Base-by-base conservation (phyloP, 2,113 vertebrate species). In the Etheostoma spectabile region DNA sequence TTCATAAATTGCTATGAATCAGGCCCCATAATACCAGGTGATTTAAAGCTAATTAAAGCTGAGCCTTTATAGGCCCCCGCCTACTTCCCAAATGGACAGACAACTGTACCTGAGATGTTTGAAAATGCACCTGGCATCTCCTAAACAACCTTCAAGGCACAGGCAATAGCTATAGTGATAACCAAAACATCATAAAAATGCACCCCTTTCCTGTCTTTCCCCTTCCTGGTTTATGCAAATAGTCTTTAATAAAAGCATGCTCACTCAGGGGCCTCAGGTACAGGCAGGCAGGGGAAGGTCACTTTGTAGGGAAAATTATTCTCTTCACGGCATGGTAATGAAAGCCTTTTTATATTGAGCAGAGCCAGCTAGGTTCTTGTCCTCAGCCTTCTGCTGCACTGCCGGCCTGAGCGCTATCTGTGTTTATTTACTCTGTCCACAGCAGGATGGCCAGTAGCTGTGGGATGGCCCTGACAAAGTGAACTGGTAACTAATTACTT, bases 11-110 rank as follows among this genome's bases (percentile, higher is more conserved):
- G 81, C 87, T 69, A 51, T 89, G 88, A 94, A 92, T 93, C 89
- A 89, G 90, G 87, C 77, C 80, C 87, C 69, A 68, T 84, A 86
- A 90, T 84, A 81, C 83, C 55, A 59, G 90, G 74, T 89, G 80
- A 93, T 92, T 93, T 91, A 90, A 84, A 68, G 83, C 88, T 93
- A 92, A 94, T 94, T 92, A 91, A 92, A 91, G 77, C 70, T 75
- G 65, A 89, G 76, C 76, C 80, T 80, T 88, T 82, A 85, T 79
- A 56, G 69, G 67, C 48, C 79, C 85, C 64, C 80, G 72, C 80
- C 72, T 70, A 62, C 66, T 89, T 86, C 66, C 53, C 24, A 66
- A 88, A 83, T 62, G 67, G 79, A 82, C 69, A 78, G 82, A 82
- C 72, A 79, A 60, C 62, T 55, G 73, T 53, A 82, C 77, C 77